A percentile compares a stretch with the other conserved stretches of the same genome.
These are phyloP conservation scores for Vireo altiloquus DNA, from an alignment of 2,113 vertebrate species.

Conservation along the genomic window DNA sequence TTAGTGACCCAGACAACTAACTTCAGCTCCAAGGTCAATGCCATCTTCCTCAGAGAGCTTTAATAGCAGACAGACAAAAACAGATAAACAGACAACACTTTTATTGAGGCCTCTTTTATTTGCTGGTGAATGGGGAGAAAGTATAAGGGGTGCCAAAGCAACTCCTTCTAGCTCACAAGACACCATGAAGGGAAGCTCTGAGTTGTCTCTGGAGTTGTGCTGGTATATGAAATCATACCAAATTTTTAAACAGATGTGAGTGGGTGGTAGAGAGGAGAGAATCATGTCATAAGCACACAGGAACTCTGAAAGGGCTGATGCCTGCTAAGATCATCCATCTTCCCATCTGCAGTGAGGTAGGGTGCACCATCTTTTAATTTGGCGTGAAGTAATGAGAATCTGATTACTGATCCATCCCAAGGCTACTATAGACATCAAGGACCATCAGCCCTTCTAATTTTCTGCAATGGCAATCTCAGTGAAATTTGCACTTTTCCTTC, in stretches of 20 bases:
- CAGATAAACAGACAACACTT: background rate
- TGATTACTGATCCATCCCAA: background rate
- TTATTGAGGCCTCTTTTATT: background rate
- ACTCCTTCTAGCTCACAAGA: background rate
- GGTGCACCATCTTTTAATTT: background rate
- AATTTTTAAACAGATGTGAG: conserved; percentile 39
- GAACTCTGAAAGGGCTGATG: background rate
- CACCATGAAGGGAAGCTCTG: background rate
- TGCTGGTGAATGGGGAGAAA: background rate
- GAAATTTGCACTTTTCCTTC: background rate
- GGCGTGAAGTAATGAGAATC: background rate
- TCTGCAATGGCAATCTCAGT: background rate
- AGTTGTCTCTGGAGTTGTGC: background rate
- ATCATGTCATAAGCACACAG: background rate
- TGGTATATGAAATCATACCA: background rate
- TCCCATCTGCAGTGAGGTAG: background rate
- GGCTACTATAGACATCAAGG: background rate
- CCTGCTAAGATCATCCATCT: conserved; percentile 6
- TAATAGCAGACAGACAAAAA: background rate
- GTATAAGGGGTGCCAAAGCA: background rate
- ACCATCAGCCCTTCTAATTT: background rate
- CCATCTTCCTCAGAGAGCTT: background rate
- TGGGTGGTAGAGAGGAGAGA: background rate
- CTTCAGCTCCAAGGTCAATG: background rate
- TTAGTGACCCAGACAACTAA: background rate